Base-by-base conservation (phyloP, 2,113 vertebrate species). In the Protobothrops flavoviridis region DNA sequence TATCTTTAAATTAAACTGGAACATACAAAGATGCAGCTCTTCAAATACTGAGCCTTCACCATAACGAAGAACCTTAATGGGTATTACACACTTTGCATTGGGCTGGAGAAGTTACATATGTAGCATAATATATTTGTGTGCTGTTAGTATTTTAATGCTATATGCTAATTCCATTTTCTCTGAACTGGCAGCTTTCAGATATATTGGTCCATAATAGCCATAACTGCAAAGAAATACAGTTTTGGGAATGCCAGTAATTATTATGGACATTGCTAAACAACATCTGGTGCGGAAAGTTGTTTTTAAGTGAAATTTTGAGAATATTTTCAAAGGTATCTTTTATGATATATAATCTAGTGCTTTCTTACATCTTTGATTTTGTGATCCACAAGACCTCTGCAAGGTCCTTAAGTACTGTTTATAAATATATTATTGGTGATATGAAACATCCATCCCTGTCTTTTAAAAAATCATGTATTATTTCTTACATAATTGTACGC, bases 391-490 rank as follows among this genome's bases (percentile, higher is more conserved):
- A 21, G 7, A 81, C 50, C 9, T 61, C 45, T 90, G 50, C 23
- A 24, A 81, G 50, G 26, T 81, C 57, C 45, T 90, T 48, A n/a
- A 64, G 8, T 20, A 64, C 4, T 21, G 15, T 39, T 39, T 81
- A 81, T 81, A 69, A 33, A 69, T 69, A 69, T 0, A 7, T 55
- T 91, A 88, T 1, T 3, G 64, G 56, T 56, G 56, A 90, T 48
- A 61, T 74, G 61, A 93, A 45, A 57, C 61, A 81, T 94, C 5
- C 57, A 89, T 24, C 90, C 81, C 86, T 93, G 64, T 0, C 74
- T 94, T 95, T 90, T 39, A 87, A 94, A 93, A 57, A 91, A 1
- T 87, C 17, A 20, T 64, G 1, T 52, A 33, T 10, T 15, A 48
- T 53, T 55, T 91, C 33, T 85, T 2, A 39, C 20, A 56, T 91